A percentile compares a stretch with the other conserved stretches of the same genome.
phyloP scores from a whole-genome alignment of 2,113 vertebrate genomes.

The Rhipidura dahli region DNA sequence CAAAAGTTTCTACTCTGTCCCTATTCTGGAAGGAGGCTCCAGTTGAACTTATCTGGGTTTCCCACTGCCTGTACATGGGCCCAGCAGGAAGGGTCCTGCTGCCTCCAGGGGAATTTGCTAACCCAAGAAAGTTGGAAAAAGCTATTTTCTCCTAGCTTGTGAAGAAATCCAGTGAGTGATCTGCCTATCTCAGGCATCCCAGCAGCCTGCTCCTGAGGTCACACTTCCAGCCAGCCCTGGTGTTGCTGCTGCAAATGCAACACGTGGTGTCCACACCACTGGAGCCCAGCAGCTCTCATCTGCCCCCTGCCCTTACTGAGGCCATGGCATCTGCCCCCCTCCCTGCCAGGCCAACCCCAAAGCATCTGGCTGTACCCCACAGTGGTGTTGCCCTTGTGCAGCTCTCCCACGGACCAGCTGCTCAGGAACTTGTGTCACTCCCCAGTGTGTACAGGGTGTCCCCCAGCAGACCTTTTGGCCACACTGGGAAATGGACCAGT shows the following conservation, averaged over 20 bases:
- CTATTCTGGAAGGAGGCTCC: not conserved
- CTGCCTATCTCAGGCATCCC: not conserved
- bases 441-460: not conserved
- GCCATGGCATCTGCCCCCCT: not conserved
- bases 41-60: not conserved
- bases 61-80: not conserved
- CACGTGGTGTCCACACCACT: not conserved
- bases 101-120: not conserved
- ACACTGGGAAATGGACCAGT: not conserved
- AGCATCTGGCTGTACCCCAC: not conserved
- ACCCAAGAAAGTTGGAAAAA: not conserved
- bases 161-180: not conserved
- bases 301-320: not conserved
- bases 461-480: not conserved
- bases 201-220: not conserved
- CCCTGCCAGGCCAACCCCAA: not conserved
- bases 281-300: fast-evolving
- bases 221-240: not conserved
- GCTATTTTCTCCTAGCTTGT: not conserved
- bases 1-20: not conserved
- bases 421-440: not conserved
- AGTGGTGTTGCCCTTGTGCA: not conserved
- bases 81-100: not conserved
- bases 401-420: not conserved
- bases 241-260: not conserved